Percentiles rank a stretch among this genome's conserved stretches.
Conservation (phyloP, 2,888 invertebrate species). For the Hirtodrosophila trivittata region DNA sequence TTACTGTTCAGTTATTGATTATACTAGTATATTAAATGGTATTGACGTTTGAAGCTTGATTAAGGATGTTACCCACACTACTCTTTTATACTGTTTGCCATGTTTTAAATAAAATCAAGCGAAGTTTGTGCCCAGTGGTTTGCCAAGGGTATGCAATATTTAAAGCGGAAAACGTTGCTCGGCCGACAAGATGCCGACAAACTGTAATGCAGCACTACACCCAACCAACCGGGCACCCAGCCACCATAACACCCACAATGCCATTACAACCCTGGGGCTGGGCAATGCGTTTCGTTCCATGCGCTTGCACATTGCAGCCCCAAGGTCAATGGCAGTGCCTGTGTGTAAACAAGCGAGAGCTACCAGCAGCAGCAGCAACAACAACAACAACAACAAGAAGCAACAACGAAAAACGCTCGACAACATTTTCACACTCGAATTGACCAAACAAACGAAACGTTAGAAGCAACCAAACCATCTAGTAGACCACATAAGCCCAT, state of each 20-base stretch:
- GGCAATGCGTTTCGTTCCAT: constrained; percentile 60
- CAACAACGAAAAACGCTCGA: constrained; percentile 55
- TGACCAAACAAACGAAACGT: constrained; percentile 70
- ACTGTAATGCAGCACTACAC: constrained; percentile 39
- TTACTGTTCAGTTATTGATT: not conserved
- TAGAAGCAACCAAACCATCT: constrained; percentile 19
- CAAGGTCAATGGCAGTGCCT: constrained; percentile 69
- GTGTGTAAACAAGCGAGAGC: constrained; percentile 51
- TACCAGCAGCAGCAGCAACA: constrained; percentile 10
- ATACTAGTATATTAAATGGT: too few relatives aligned
- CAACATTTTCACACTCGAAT: constrained; percentile 78
- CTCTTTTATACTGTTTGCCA: too few relatives aligned
- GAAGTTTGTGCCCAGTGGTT: not conserved
- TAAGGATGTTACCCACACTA: too few relatives aligned
- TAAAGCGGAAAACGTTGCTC: constrained; percentile 58
- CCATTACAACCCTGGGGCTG: constrained; percentile 34
- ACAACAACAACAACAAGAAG: constrained; percentile 32
- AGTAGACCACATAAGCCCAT: constrained; percentile 9
- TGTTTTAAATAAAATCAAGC: too few relatives aligned
- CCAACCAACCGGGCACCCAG: not conserved
- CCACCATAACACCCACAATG: not conserved
- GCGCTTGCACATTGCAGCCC: constrained; percentile 64
- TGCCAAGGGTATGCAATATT: constrained; percentile 35
- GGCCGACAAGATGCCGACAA: constrained; percentile 43
- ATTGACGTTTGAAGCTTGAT: too few relatives aligned